A percentile compares a stretch with the other conserved stretches of the same genome.
phyloP scores from a whole-genome alignment of 2,888 invertebrate genomes.

The Clistopyga incitator region DNA sequence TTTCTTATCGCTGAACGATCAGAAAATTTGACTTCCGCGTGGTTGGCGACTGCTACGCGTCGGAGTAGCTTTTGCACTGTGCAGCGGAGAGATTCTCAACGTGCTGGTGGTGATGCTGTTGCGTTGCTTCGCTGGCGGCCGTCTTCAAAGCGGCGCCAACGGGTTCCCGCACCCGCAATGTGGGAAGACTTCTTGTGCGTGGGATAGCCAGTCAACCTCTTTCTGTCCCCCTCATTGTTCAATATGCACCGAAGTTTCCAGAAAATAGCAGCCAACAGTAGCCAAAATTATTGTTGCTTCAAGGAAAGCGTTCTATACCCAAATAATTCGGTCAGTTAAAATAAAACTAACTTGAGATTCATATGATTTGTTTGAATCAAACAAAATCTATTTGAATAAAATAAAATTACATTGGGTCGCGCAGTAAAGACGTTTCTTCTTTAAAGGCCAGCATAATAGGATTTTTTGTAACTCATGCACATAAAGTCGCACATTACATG shows the following conservation, averaged over 20 bases:
- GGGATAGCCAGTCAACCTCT: conserved; percentile 48
- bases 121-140: conserved; percentile 64
- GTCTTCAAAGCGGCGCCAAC: conserved; percentile 72
- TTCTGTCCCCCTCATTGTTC: conserved; percentile 15
- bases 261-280: background rate
- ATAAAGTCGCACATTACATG: too few species aligned
- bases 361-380: too few species aligned
- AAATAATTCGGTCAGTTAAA: too few species aligned
- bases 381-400: too few species aligned
- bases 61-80: conserved; percentile 33
- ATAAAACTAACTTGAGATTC: too few species aligned
- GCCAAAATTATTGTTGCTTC: background rate
- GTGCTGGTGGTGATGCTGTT: background rate
- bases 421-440: too few species aligned
- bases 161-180: conserved; percentile 53
- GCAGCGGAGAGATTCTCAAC: conserved; percentile 25
- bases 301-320: too few species aligned
- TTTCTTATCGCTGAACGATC: conserved; percentile 62
- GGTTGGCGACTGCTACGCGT: conserved; percentile 57
- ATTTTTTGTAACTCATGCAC: too few species aligned
- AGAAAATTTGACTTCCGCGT: conserved; percentile 71
- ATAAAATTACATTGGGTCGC: too few species aligned
- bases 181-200: conserved; percentile 56
- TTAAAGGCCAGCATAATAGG: too few species aligned
- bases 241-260: conserved; percentile 48